Base-by-base conservation (phyloP, 2,888 invertebrate genomes). In the Nomada fabriciana region DNA sequence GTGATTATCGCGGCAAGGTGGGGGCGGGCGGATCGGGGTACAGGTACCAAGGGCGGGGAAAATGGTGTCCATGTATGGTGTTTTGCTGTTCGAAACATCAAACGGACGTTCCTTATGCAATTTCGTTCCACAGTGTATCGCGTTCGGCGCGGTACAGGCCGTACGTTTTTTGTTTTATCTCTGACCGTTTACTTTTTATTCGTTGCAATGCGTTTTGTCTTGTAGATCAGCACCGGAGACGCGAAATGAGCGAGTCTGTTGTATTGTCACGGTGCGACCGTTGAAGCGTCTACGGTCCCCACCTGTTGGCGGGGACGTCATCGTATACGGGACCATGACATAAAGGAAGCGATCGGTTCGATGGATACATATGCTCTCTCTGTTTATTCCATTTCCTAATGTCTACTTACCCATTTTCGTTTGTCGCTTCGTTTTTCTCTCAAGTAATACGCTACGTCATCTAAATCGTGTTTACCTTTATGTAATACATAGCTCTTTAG, bases 371-470 rank as follows among this genome's bases (percentile, higher is more conserved):
- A 18, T 25, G 3, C 47, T 20, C 23, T 42, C 36, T 5, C 43
- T 43, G 18, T 25, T n/a, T 43, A 15, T 47, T 59, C 15, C 57
- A 9, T 57, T 42, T 65, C 23, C 65, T 43, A 42, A 64, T 72
- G 20, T 29, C 20, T 52, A 42, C 13, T 53, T 36, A 2, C 20
- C 11, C 10, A 43, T 10, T 74, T 67, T 70, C 71, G 57, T 71
- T 69, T 59, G n/a, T 63, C 53, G 53, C 64, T 36, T 13, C 57
- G 9, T 76, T 79, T 69, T 53, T 67, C 55, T 75, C 61, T 53
- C 76, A 76, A 73, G 36, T 36, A 82, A 71, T 85, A 83, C 42
- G 55, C 80, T 87, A 88, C 80, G 65, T 81, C 74, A 76, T 84
- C 80, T 82, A 85, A 84, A 83, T 78, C 68, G 64, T 76, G 53